Base-by-base conservation (phyloP, 2,888 invertebrate species). In the Ormyrus nitidulus region DNA sequence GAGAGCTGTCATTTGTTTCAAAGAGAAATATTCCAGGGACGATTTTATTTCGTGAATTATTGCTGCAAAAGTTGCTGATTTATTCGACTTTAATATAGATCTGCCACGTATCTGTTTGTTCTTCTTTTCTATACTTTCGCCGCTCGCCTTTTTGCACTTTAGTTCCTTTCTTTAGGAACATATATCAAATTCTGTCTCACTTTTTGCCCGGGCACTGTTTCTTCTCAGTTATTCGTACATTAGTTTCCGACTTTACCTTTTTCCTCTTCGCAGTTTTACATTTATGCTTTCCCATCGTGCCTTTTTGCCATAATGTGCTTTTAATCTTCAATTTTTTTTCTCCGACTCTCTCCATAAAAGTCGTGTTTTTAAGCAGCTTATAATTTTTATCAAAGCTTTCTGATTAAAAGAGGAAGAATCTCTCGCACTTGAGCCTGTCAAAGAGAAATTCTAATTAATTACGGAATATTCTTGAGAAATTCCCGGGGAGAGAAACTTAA, bases 181-280 rank as follows among this genome's bases (percentile, higher is more conserved):
- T 78, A 72, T 44, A 72, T 72, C 78, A 78, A 66, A 71, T 44
- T 56, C 76, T 6, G 46, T 34, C 65, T 64, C 61, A 58, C 53
- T 77, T 66, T 66, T 19, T 19, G 19, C 59, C 13, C 9, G 48
- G 46, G 7, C 66, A 72, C 53, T 66, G 6, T 66, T 62, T 61
- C 65, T 77, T 69, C 51, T 53, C 44, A 10, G 46, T 48, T 66
- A 59, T 75, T 44, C 58, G 48, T 62, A 64, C 76, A 69, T 77
- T 77, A 61, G 62, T 70, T 69, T 70, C 59, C 59, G 54, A 77
- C 66, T 77, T 61, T 54, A 51, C 46, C 48, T 69, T 54, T 19
- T 13, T 61, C 54, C 34, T 49, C 53, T 61, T n/a, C 19, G 34
- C 11, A 48, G 66, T 49, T 73, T 46, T 7, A 56, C 65, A 7